Evolutionary conservation across 2,113 vertebrate genomes (phyloP), one percentile per base, ranked within the genome.

Genomic region (Mesembrinibis cayennensis): DNA sequence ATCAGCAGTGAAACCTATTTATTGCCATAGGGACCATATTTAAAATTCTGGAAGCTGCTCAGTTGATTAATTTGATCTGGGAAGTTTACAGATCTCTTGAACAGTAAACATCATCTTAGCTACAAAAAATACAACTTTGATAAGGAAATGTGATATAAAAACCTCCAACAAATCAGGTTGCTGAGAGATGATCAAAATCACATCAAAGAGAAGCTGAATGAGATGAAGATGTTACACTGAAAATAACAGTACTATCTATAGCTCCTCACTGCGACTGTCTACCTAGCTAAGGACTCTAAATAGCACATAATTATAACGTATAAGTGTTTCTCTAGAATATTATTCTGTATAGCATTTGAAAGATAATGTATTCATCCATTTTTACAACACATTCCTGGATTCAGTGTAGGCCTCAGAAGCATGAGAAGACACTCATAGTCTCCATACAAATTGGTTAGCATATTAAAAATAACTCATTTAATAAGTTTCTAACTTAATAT

Each of bases 171-270:
- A 91, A 83, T 53, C 52, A 50, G 4, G n/a, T 72, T 95, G 79
- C 62, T 82, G 69, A 74, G 66, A 83, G 36, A 45, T 82, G 8
- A 93, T 82, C 47, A 92, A 78, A 95, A 90, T 86, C 26, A 47
- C 15, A 47, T 90, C 13, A 59, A 63, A 56, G 14, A 59, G 63
- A 88, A 78, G 52, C 71, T 88, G 74, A 95, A 90, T 87, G 70
- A 91, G 52, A 72, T 74, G 0, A 79, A 59, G 27, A 88, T 62
- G 55, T 96, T 93, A 77, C 44, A 44, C 53, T 91, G 87, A 94
- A 94, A 97, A 92, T 92, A 91, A 66, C 61, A 71, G 34, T 59
- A 58, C 76, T 95, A 89, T 94, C 67, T 96, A 49, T 89, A 94
- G 32, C 73, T 94, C 34, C 29, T 95, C 47, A 74, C 61, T 63